These are phyloP conservation scores for Periparus ater DNA, from an alignment of 2,797 vertebrate genomes.

Conservation along the genomic window DNA sequence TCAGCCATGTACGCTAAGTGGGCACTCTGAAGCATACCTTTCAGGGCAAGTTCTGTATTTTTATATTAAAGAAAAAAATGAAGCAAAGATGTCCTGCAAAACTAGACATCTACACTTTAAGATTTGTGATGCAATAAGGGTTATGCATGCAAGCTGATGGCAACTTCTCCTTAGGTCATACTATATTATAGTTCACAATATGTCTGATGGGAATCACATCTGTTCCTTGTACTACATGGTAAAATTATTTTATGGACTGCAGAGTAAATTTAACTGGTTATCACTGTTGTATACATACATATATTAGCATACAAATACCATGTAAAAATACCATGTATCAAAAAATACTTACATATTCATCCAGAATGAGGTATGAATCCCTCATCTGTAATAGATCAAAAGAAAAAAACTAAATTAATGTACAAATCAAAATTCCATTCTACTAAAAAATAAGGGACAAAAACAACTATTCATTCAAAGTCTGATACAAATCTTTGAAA, in stretches of 20 bases:
- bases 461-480: neutral
- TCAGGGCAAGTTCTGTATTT: neutral
- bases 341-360: conserved; percentile 92
- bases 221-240: neutral
- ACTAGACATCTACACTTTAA: neutral
- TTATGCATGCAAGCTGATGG: neutral
- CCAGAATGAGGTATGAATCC: conserved; percentile 95
- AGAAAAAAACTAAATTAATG: neutral
- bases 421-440: neutral
- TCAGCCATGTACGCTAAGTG: neutral
- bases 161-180: neutral
- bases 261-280: neutral
- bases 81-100: neutral
- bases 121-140: neutral
- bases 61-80: neutral
- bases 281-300: neutral
- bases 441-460: neutral
- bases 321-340: conserved; percentile 42
- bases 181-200: neutral
- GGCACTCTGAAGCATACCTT: neutral
- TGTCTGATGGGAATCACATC: neutral
- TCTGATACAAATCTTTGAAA: neutral
- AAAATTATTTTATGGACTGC: neutral
- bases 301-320: neutral
- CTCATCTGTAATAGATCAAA: conserved; percentile 85